Base-by-base conservation (phyloP, 2,888 invertebrate species). In the Eupithecia subumbrata region DNA sequence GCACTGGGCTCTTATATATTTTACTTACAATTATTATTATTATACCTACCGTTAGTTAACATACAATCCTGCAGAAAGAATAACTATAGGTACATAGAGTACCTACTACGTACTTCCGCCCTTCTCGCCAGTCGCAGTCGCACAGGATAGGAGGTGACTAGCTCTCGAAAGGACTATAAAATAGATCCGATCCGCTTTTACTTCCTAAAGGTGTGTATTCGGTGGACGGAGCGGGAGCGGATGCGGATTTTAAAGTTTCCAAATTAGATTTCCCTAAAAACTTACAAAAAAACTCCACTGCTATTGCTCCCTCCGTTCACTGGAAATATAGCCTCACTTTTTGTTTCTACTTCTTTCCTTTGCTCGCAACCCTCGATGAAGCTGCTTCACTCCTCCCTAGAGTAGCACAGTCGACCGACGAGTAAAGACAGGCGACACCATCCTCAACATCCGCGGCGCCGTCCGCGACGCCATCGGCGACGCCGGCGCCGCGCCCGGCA, bases 401-500 rank as follows among this genome's bases (percentile, higher is more conserved):
- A 25, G 63, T n/a, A 71, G 67, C 43, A 18, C 73, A 5, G 73
- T 78, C 11, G 77, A 84, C 5, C 88, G 92, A 0, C 92, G 94
- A 45, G 93, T 94, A 14, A 90, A 92, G 80, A 94, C 94, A 0
- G 94, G 92, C 11, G 95, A 93, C 82, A 95, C 95, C 0, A 93
- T 94, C 75, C 89, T 95, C 22, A 94, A 94, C 86, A 94, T 95
- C 80, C 91, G 92, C 74, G 94, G 94, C 12, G 93, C 93, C 0
- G 91, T 95, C 0, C 90, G 94, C 0, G 94, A 94, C 79, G 92
- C 92, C 0, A 94, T 95, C 74, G 94, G 93, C 0, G 95, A 95
- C 84, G 93, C 93, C 1, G 92, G 93, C 30, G 92, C 92, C 0
- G 92, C 93, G 18, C 92, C 94, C 2, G 92, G 92, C 0, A 89